Percentiles rank a stretch among this genome's conserved stretches.
Evolutionary conservation across 2,113 vertebrate genomes (phyloP).

Genomic region (Ardeotis arabs): DNA sequence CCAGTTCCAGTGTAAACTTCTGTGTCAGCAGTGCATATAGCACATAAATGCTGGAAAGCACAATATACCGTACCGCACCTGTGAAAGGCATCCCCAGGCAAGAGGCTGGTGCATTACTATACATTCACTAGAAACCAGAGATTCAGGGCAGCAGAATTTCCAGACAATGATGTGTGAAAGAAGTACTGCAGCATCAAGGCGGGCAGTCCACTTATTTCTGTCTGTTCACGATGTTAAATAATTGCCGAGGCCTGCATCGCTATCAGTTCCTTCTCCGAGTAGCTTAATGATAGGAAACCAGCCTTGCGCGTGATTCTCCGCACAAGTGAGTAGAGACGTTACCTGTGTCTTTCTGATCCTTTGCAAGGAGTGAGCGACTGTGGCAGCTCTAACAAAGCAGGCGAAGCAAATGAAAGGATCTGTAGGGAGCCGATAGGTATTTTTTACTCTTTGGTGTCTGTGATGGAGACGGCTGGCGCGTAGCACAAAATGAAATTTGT

Average conservation of each 20-base stretch:
- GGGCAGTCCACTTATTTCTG: slow-evolving; percentile 1
- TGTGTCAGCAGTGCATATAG: not conserved
- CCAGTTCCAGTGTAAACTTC: not conserved
- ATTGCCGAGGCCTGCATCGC: slow-evolving; percentile 1
- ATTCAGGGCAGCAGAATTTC: slow-evolving; percentile 33
- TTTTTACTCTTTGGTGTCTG: not conserved
- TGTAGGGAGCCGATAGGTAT: not conserved
- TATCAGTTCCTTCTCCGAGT: not conserved
- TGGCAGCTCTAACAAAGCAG: slow-evolving; percentile 6
- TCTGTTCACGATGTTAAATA: slow-evolving; percentile 28
- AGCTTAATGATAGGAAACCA: not conserved
- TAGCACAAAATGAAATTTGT: not conserved
- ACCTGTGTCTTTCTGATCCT: not conserved
- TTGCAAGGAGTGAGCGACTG: not conserved
- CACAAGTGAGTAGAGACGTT: not conserved
- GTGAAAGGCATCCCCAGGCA: not conserved
- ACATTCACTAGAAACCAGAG: slow-evolving; percentile 4
- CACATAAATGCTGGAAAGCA: not conserved
- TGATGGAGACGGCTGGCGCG: not conserved
- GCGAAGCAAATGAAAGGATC: not conserved
- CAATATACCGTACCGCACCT: not conserved
- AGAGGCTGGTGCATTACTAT: not conserved
- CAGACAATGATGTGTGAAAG: slow-evolving; percentile 18
- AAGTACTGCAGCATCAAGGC: not conserved
- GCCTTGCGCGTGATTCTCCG: not conserved